Conservation (phyloP, 2,888 invertebrate genomes). For the Leptinotarsa haldemani region DNA sequence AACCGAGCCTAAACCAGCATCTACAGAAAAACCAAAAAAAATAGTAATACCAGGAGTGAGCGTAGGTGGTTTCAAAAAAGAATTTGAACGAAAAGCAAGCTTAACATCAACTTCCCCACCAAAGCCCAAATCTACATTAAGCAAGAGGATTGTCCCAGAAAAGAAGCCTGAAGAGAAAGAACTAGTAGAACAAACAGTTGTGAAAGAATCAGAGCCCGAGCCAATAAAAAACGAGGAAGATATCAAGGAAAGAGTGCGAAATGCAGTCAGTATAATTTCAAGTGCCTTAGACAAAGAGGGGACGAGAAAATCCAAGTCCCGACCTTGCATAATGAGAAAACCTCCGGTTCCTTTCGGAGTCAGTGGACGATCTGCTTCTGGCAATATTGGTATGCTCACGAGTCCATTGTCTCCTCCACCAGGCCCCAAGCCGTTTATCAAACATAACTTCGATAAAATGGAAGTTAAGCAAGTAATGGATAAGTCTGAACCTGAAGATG, state of each 20-base stretch:
- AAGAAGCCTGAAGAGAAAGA: constrained; percentile 52
- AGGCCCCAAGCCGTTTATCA: constrained; percentile 58
- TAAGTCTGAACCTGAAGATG: constrained; percentile 53
- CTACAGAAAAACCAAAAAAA: constrained; percentile 77
- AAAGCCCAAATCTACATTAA: constrained; percentile 53
- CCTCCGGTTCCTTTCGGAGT: constrained; percentile 76
- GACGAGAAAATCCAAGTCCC: constrained; percentile 64
- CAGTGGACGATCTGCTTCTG: constrained; percentile 70
- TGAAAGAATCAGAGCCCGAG: constrained; percentile 36
- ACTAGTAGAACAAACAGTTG: constrained; percentile 55
- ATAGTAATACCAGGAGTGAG: constrained; percentile 83
- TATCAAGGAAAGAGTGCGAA: constrained; percentile 71
- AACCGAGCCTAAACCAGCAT: constrained; percentile 57
- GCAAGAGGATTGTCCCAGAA: constrained; percentile 52
- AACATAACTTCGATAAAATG: constrained; percentile 50
- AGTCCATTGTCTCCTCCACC: constrained; percentile 54
- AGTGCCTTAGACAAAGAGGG: constrained; percentile 72
- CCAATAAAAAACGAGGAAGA: constrained; percentile 58
- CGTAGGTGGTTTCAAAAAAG: constrained; percentile 87
- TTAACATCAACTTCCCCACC: constrained; percentile 66
- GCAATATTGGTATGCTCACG: constrained; percentile 65
- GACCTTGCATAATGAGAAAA: constrained; percentile 68
- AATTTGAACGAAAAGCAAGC: constrained; percentile 84
- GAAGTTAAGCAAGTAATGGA: constrained; percentile 53
- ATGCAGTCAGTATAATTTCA: constrained; percentile 79